These are phyloP conservation scores for Gnatocerus cornutus DNA, from an alignment of 2,888 invertebrate species.

Conservation along the genomic window DNA sequence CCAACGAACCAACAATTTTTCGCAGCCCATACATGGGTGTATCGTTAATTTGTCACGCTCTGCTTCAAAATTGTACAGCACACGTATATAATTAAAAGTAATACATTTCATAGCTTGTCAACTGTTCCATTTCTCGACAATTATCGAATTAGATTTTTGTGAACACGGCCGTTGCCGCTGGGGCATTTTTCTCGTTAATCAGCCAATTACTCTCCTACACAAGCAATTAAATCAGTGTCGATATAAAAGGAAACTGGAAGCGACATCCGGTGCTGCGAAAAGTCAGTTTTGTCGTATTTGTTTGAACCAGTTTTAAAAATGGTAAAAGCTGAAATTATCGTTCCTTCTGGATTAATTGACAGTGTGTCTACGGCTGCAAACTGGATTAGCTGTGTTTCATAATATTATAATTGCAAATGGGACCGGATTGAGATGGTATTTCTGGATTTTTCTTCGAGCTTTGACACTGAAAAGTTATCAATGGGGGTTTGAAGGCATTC, in stretches of 20 bases:
- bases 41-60: slow-evolving; percentile 58
- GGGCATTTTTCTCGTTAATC: slow-evolving; percentile 15
- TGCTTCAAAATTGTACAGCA: slow-evolving; percentile 53
- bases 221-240: slow-evolving; percentile 37
- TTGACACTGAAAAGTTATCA: slow-evolving; percentile 37
- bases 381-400: slow-evolving; percentile 29
- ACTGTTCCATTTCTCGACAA: slow-evolving; percentile 42
- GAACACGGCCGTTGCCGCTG: not conserved
- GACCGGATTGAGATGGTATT: slow-evolving; percentile 34
- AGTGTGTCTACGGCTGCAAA: slow-evolving; percentile 14
- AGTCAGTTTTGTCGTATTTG: slow-evolving; percentile 29
- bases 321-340: slow-evolving; percentile 32
- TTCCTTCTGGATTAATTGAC: slow-evolving; percentile 31
- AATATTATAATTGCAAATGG: slow-evolving; percentile 41
- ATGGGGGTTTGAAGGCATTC: slow-evolving; percentile 5
- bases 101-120: slow-evolving; percentile 52
- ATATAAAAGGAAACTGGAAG: slow-evolving; percentile 48
- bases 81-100: slow-evolving; percentile 47
- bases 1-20: slow-evolving; percentile 30
- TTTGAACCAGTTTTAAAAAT: slow-evolving; percentile 22
- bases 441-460: slow-evolving; percentile 12
- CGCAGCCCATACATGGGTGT: slow-evolving; percentile 15
- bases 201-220: slow-evolving; percentile 44
- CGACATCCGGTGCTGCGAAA: slow-evolving; percentile 39
- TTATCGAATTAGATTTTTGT: slow-evolving; percentile 35